Base-by-base conservation (phyloP, 92 coral and sea anemone genomes). In the Paramuricea clavata region DNA sequence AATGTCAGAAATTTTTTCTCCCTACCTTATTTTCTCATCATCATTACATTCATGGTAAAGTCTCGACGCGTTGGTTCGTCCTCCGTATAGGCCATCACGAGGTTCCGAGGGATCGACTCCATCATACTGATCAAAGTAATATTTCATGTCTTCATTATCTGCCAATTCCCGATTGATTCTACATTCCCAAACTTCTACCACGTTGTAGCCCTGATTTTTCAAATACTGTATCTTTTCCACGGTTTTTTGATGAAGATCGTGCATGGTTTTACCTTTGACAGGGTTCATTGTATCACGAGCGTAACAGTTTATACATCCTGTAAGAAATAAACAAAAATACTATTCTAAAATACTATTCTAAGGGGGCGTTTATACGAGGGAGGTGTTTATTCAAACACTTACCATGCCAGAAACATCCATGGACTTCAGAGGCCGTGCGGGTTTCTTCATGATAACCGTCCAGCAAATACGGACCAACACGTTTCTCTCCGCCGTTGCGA, bases 141-240 rank as follows among this genome's bases (percentile, higher is more conserved):
- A 62, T 50, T 17, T 44, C 85, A 82, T 82, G 19, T 74, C 88
- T 0, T 44, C 33, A 47, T 78, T 77, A 8, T 26, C 15, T 27
- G 28, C 28, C 35, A 79, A 26, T 17, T 65, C 61, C 6, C 30
- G 39, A 15, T 68, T 32, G 16, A 86, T 69, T 12, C 73, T 49
- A 52, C 90, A 86, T 85, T 86, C 88, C 90, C 93, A 90, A 31
- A 74, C 81, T 61, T 85, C 84, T 1, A 62, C 44, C 27, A 90
- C 87, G n/a, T 30, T 50, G 39, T 67, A 80, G 4, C 92, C 89
- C 62, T 56, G 65, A 12, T 41, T 71, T 23, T 25, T 31, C 13
- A 89, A 54, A 72, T 32, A 54, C 76, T 26, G 19, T 0, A 28
- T 59, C 23, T 86, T 60, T 19, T 71, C 44, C 39, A 73, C 0